These are phyloP conservation scores for Pangasius sanitwongsei DNA, from an alignment of 2,797 vertebrate species.

Conservation along the genomic window DNA sequence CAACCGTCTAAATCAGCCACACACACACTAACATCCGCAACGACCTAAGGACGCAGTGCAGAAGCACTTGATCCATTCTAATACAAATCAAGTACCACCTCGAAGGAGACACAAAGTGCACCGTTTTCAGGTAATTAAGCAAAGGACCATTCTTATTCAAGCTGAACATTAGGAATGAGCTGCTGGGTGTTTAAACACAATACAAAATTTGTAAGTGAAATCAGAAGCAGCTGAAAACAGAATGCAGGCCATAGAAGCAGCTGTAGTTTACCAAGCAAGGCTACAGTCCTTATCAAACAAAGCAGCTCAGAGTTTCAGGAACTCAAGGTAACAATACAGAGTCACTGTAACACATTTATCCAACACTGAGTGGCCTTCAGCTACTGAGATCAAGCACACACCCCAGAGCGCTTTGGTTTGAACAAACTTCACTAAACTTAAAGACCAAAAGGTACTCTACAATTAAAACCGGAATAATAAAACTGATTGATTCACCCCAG, in stretches of 20 bases:
- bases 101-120: too few relatives aligned
- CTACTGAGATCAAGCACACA: background rate
- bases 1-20: background rate
- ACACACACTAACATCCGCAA: constrained; percentile 11
- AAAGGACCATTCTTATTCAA: background rate
- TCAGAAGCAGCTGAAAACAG: background rate
- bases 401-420: background rate
- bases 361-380: background rate
- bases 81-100: background rate
- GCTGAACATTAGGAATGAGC: background rate
- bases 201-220: background rate
- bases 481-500: background rate
- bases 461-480: background rate
- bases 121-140: background rate
- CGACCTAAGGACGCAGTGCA: background rate
- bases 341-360: background rate
- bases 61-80: background rate
- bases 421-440: background rate
- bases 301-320: background rate
- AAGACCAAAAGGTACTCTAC: background rate
- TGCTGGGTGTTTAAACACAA: background rate
- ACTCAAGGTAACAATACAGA: background rate
- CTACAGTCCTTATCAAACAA: constrained; percentile 1
- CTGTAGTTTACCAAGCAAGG: background rate
- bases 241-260: too few relatives aligned